These are phyloP conservation scores for Forbesichthys agassizii DNA, from an alignment of 2,113 vertebrate genomes.

Conservation along the genomic window DNA sequence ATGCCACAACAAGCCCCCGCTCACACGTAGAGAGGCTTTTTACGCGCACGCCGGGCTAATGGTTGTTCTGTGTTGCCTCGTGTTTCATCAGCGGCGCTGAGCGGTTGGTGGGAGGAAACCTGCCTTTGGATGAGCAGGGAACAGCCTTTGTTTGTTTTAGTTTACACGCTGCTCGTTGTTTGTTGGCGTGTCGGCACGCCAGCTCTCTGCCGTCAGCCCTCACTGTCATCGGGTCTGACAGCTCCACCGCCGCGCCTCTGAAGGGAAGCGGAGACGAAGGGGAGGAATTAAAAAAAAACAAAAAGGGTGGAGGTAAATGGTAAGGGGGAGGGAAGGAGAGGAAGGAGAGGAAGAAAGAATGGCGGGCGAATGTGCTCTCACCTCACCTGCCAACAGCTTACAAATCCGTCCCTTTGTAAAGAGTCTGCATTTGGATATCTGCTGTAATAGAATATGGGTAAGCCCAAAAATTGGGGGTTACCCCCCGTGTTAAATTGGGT, in stretches of 20 bases:
- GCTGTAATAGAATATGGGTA: slow-evolving; percentile 36
- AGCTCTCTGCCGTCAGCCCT: slow-evolving; percentile 67
- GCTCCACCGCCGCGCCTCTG: slow-evolving; percentile 69
- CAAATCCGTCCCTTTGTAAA: slow-evolving; percentile 28
- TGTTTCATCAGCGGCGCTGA: slow-evolving; percentile 76
- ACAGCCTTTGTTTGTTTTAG: slow-evolving; percentile 78
- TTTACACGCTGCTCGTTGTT: slow-evolving; percentile 74
- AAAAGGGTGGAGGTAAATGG: slow-evolving; percentile 30
- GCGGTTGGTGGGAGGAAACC: slow-evolving; percentile 73
- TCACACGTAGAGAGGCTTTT: slow-evolving; percentile 47
- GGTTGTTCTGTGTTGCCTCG: slow-evolving; percentile 70
- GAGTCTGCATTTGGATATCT: slow-evolving; percentile 19
- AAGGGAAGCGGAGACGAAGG: slow-evolving; percentile 24
- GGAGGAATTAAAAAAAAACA: slow-evolving; percentile 55
- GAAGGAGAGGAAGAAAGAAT: slow-evolving; percentile 29
- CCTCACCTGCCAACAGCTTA: slow-evolving; percentile 59
- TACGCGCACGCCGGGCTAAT: slow-evolving; percentile 63
- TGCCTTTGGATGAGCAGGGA: slow-evolving; percentile 59
- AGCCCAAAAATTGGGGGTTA: slow-evolving; percentile 45
- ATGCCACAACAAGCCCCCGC: slow-evolving; percentile 58
- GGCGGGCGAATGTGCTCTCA: slow-evolving; percentile 31
- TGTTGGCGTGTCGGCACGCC: slow-evolving; percentile 70
- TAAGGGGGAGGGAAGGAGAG: slow-evolving; percentile 16
- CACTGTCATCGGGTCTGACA: slow-evolving; percentile 72
- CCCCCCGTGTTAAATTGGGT: slow-evolving; percentile 61